Evolutionary conservation across 2,888 invertebrate species (phyloP).

Genomic region (Marronus borbonicus): DNA sequence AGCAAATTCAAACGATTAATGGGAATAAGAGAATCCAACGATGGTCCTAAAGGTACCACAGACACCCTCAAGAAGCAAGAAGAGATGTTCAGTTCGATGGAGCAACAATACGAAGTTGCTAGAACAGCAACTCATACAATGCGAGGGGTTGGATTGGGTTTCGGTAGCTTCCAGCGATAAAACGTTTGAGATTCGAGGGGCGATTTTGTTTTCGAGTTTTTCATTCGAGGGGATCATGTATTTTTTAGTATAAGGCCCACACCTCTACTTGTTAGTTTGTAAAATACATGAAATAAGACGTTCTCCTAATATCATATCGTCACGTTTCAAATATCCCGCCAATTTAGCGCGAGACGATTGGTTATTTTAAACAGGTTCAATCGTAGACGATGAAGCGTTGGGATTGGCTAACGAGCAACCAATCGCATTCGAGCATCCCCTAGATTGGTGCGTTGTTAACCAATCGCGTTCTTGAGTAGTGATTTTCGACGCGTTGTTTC

Average conservation of each 20-base stretch:
- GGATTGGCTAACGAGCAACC: conserved; percentile 2
- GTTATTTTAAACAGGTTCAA: neutral
- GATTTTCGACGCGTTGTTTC: conserved; percentile 12
- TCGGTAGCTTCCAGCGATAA: conserved; percentile 75
- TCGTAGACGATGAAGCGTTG: neutral
- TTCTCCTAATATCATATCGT: neutral
- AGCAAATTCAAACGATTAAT: conserved; percentile 97
- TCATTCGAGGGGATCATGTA: conserved; percentile 17
- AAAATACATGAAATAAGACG: conserved; percentile 19
- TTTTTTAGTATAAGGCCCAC: conserved; percentile 21
- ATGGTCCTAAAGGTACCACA: conserved; percentile 69
- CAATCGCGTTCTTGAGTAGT: neutral
- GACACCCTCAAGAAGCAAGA: conserved; percentile 82
- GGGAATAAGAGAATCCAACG: conserved; percentile 87
- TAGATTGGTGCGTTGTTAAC: neutral
- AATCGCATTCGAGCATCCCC: neutral
- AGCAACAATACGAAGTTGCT: conserved; percentile 97
- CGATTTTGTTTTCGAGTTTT: neutral
- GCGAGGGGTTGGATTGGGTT: conserved; percentile 89
- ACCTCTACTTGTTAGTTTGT: conserved; percentile 6
- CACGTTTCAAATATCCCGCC: conserved; percentile 18
- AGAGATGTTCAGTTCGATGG: conserved; percentile 93
- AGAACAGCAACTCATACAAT: conserved; percentile 97
- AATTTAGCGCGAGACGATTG: neutral
- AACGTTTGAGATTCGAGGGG: neutral